These are phyloP conservation scores for Strongylocentrotus purpuratus DNA, from an alignment of 35 echinoderm and acorn worm species.

Conservation along the genomic window DNA sequence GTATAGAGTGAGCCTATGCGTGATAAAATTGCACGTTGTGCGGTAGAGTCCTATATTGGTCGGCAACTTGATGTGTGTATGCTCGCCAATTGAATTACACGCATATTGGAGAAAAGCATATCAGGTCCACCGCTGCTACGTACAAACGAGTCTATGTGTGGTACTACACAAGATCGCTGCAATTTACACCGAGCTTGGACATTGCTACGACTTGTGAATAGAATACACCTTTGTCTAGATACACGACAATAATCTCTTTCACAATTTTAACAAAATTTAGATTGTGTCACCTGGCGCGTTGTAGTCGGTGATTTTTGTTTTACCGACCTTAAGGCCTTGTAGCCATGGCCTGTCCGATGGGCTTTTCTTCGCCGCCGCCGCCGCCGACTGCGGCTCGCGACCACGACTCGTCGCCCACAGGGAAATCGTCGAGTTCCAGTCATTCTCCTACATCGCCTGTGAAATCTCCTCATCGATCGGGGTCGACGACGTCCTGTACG, in stretches of 20 bases:
- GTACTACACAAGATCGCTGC: not conserved
- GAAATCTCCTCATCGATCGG: conserved; percentile 64
- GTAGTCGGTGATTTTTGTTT: not conserved
- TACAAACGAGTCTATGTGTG: conserved; percentile 27
- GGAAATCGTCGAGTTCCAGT: conserved; percentile 62
- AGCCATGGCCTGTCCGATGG: conserved; percentile 25
- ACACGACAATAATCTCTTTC: not conserved
- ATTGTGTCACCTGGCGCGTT: not conserved
- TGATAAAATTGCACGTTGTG: conserved; percentile 11
- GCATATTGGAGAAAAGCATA: conserved; percentile 30
- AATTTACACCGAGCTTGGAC: not conserved
- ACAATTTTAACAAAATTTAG: not conserved
- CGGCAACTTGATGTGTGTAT: conserved; percentile 16
- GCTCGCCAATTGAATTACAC: conserved; percentile 28
- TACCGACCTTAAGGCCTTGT: not conserved
- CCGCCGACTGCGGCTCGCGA: not conserved
- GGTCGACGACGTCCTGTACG: conserved; percentile 68
- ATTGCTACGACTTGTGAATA: not conserved
- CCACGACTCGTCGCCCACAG: conserved; percentile 47
- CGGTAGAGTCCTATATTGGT: not conserved
- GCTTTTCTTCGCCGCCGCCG: conserved; percentile 16
- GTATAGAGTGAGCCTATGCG: not conserved
- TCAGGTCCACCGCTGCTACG: not conserved
- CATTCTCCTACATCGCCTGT: conserved; percentile 68
- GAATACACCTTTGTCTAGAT: not conserved